phyloP scores from a whole-genome alignment of 2,888 invertebrate species.

The Lycaena phlaeas region DNA sequence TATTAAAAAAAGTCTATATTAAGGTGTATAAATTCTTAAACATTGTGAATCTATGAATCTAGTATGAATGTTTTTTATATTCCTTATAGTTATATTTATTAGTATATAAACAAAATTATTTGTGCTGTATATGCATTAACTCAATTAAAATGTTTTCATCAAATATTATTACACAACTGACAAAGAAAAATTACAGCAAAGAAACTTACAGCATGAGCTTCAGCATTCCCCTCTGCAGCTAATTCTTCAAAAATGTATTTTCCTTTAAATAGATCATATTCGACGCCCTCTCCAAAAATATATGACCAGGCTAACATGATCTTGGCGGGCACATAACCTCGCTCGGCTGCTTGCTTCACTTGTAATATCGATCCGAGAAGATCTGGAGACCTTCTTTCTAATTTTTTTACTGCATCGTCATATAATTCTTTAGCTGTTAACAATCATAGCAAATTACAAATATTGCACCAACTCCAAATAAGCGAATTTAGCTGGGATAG shows the following conservation, averaged over 20 bases:
- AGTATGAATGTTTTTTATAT: too few relatives aligned
- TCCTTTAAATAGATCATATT: conserved; percentile 84
- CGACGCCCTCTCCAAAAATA: conserved; percentile 85
- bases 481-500: too few relatives aligned
- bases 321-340: conserved; percentile 86
- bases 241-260: conserved; percentile 83
- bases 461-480: too few relatives aligned
- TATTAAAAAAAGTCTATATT: too few relatives aligned
- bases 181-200: too few relatives aligned
- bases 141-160: too few relatives aligned
- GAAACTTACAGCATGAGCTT: conserved; percentile 87
- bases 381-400: conserved; percentile 83
- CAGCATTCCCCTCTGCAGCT: conserved; percentile 83
- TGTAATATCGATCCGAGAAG: conserved; percentile 82
- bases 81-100: too few relatives aligned
- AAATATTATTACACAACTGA: too few relatives aligned
- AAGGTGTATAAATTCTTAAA: too few relatives aligned
- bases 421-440: conserved; percentile 81
- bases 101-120: too few relatives aligned
- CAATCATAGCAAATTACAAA: conserved; percentile 19
- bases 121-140: too few relatives aligned
- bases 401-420: conserved; percentile 78
- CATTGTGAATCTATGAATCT: too few relatives aligned
- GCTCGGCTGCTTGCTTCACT: conserved; percentile 83
- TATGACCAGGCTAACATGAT: conserved; percentile 92